Conservation (phyloP, 2,797 vertebrate genomes). For the Scolopax bukidnonensis region DNA sequence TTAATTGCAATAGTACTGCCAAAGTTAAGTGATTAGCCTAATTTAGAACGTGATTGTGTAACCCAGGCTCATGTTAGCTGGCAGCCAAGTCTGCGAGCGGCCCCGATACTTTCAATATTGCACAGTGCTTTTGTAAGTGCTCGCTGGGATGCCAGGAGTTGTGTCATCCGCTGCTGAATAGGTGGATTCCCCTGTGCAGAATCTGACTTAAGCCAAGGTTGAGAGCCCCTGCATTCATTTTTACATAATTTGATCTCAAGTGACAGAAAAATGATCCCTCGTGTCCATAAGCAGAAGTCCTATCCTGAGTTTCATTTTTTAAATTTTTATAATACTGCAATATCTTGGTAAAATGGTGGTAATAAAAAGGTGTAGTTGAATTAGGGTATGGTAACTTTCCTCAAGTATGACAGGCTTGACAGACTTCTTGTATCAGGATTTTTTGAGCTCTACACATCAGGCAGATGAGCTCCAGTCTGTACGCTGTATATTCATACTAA, state of each 20-base stretch:
- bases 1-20: slow-evolving; percentile 14
- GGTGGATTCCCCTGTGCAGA: neutral
- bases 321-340: neutral
- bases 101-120: neutral
- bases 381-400: neutral
- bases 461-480: neutral
- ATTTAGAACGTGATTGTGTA: neutral
- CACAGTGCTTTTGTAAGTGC: neutral
- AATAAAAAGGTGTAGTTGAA: neutral
- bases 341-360: neutral
- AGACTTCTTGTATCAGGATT: neutral
- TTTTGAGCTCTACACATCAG: neutral
- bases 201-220: neutral
- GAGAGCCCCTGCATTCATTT: neutral
- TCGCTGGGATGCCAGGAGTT: neutral
- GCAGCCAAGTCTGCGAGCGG: neutral
- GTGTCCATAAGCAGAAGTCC: neutral
- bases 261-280: neutral
- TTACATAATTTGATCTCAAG: neutral
- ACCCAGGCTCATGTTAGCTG: neutral
- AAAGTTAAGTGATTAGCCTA: slow-evolving; percentile 23
- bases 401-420: neutral
- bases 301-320: neutral
- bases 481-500: neutral
- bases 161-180: neutral